These are phyloP conservation scores for Agapostemon virescens DNA, from an alignment of 2,888 invertebrate species.

Conservation along the genomic window DNA sequence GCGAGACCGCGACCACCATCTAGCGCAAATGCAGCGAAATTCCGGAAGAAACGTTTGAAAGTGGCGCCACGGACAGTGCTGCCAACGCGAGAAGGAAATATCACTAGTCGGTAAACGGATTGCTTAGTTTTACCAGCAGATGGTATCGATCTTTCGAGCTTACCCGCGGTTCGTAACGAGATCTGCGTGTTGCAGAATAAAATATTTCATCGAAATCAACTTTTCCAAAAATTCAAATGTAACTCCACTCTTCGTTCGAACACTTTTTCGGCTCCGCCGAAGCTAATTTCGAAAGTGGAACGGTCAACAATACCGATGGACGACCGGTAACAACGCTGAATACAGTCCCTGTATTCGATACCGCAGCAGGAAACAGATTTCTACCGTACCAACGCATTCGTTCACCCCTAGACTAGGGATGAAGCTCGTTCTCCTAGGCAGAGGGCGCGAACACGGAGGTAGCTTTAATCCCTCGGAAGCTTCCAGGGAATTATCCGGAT, in stretches of 20 bases:
- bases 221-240: too few relatives aligned
- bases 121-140: conserved; percentile 11
- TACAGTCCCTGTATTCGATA: not conserved
- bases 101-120: conserved; percentile 39
- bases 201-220: too few relatives aligned
- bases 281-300: not conserved
- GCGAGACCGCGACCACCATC: conserved; percentile 38
- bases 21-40: conserved; percentile 18
- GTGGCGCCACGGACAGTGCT: conserved; percentile 8
- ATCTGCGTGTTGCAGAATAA: too few relatives aligned
- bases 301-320: not conserved
- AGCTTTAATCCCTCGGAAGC: not conserved
- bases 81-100: conserved; percentile 22
- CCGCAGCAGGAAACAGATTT: conserved; percentile 11
- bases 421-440: conserved; percentile 7
- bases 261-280: fast-evolving
- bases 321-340: not conserved
- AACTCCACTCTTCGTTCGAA: not conserved
- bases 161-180: conserved; percentile 32
- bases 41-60: not conserved
- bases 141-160: conserved; percentile 5
- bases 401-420: conserved; percentile 30
- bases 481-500: conserved; percentile 38
- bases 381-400: conserved; percentile 49
- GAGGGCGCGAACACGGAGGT: conserved; percentile 34